These are phyloP conservation scores for Nylanderia fulva DNA, from an alignment of 1,140 invertebrate genomes.

Conservation along the genomic window DNA sequence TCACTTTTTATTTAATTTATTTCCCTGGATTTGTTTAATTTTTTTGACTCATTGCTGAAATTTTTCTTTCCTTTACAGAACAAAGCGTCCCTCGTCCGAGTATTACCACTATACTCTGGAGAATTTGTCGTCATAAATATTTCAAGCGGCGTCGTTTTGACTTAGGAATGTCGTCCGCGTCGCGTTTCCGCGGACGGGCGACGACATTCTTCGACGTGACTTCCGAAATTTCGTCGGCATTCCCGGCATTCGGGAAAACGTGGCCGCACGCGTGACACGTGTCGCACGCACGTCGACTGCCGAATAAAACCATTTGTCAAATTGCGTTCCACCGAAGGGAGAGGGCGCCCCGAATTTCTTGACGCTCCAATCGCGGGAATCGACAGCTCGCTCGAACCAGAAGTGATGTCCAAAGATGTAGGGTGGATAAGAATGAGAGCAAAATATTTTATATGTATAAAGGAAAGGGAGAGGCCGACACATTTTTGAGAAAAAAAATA, in stretches of 20 bases:
- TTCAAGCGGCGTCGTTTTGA: conserved; percentile 24
- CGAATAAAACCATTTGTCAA: conserved; percentile 78
- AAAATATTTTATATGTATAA: background rate
- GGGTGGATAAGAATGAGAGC: background rate
- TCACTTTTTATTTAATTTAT: background rate
- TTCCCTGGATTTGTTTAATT: background rate
- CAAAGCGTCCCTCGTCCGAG: background rate
- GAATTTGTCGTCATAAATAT: conserved; percentile 51
- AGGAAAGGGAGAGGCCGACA: too few species aligned
- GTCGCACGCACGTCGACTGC: conserved; percentile 73
- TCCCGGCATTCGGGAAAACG: conserved; percentile 60
- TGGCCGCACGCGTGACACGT: conserved; percentile 70
- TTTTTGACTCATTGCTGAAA: background rate
- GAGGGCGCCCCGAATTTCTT: conserved; percentile 51
- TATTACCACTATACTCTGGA: background rate
- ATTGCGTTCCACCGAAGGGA: conserved; percentile 48
- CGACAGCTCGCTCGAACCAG: background rate
- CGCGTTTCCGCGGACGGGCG: conserved; percentile 39
- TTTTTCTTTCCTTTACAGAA: background rate
- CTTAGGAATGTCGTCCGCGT: background rate
- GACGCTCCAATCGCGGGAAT: conserved; percentile 8
- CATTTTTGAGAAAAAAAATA: too few species aligned
- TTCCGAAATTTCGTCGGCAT: conserved; percentile 55
- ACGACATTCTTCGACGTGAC: conserved; percentile 47
- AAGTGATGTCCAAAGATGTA: background rate